phyloP scores from a whole-genome alignment of 2,113 vertebrate species.

The Ranitomeya imitator region DNA sequence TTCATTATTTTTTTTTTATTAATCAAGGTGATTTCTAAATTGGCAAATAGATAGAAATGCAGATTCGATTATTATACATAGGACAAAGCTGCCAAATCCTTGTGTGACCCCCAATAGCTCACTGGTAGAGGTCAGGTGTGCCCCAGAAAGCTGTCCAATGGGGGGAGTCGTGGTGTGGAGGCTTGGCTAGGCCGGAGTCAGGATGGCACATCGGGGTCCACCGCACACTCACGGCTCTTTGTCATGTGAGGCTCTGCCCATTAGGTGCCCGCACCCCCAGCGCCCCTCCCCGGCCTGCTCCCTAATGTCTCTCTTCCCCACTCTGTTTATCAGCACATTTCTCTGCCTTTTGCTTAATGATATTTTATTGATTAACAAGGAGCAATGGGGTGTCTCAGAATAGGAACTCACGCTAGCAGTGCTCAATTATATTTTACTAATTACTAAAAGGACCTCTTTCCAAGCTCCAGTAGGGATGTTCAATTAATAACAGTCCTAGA shows the following conservation, averaged over 20 bases:
- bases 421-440: conserved; percentile 75
- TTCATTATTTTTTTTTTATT: conserved; percentile 22
- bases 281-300: not conserved
- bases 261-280: not conserved
- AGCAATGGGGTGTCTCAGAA: conserved; percentile 57
- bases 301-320: conserved; percentile 35
- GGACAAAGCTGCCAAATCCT: not conserved
- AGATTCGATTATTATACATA: not conserved
- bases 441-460: conserved; percentile 64
- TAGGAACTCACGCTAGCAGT: conserved; percentile 49
- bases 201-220: no score
- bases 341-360: conserved; percentile 71
- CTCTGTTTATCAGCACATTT: conserved; percentile 56
- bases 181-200: no score
- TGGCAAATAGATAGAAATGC: conserved; percentile 14
- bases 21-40: conserved; percentile 43
- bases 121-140: not conserved
- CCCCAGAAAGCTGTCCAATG: not conserved
- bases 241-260: not conserved
- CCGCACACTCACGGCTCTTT: no score
- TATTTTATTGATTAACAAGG: conserved; percentile 68
- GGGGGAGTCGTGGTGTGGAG: no score
- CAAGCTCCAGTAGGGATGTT: conserved; percentile 55
- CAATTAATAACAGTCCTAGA: conserved; percentile 58
- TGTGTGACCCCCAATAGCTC: not conserved